Conservation (phyloP, 1,140 invertebrate genomes). For the Oryctes rhinoceros region DNA sequence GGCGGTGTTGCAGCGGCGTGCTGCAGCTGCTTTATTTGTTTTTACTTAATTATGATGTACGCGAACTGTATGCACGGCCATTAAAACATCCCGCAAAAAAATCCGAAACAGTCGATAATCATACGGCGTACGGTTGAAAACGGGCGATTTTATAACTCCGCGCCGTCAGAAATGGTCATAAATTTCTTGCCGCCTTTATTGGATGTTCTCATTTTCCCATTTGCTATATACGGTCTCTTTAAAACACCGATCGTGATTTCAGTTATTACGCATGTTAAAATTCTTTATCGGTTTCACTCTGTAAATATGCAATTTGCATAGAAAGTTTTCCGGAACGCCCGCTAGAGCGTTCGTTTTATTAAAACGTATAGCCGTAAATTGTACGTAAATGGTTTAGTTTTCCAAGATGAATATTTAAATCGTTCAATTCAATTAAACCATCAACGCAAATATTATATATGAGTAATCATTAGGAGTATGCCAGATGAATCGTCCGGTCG, state of each 20-base stretch:
- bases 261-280: slow-evolving; percentile 34
- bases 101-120: slow-evolving; percentile 33
- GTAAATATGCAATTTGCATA: slow-evolving; percentile 15
- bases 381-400: too few relatives aligned
- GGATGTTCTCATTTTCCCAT: slow-evolving; percentile 26
- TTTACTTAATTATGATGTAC: slow-evolving; percentile 25
- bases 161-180: slow-evolving; percentile 13
- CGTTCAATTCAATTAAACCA: too few relatives aligned
- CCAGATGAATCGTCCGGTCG: too few relatives aligned
- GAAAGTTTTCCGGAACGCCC: slow-evolving; percentile 9
- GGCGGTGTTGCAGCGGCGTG: too few relatives aligned
- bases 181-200: slow-evolving; percentile 23
- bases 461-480: too few relatives aligned
- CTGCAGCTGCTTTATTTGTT: slow-evolving; percentile 17
- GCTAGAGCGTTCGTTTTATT: too few relatives aligned
- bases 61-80: background rate
- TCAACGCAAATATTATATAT: too few relatives aligned
- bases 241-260: slow-evolving; percentile 19
- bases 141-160: slow-evolving; percentile 25
- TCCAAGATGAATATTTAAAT: too few relatives aligned
- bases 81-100: slow-evolving; percentile 24
- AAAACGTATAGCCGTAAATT: too few relatives aligned
- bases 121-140: background rate
- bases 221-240: background rate
- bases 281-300: slow-evolving; percentile 16